Evolutionary conservation across 2,113 vertebrate genomes (phyloP), one percentile per base, ranked within the genome.

Genomic region (Okapia johnstoni): DNA sequence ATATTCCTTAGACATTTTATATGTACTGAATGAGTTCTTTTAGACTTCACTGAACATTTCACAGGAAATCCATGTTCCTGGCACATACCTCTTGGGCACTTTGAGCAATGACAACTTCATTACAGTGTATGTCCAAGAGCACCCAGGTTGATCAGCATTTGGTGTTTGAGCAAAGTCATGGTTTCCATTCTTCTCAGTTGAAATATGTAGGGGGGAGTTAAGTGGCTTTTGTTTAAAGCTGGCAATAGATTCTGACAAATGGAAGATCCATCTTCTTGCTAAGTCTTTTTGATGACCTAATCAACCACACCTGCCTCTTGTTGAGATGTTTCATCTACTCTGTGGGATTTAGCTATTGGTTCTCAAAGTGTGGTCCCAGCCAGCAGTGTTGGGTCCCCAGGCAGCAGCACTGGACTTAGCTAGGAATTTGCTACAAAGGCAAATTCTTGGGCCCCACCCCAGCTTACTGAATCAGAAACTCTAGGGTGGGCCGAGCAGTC

Each of bases 1-100:
- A 30, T 4, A 60, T 84, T 73, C 87, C 87, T 33, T 33, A 43
- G 70, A 86, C 28, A 57, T 14, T 48, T 14, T 8, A 6, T 25
- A 54, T 19, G 28, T 52, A 15, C 0, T 43, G 33, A 90, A 19
- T 61, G 43, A 19, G 19, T 11, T 40, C 77, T 63, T 36, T 84
- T 4, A 63, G 33, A 9, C 15, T 26, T 81, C 58, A 84, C 1
- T 40, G 57, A 21, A 14, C 28, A 52, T 48, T 19, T 30, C 23
- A 30, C 21, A 79, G 25, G 43, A 97, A 73, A 25, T 13, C n/a
- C 33, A 48, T 14, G 13, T 5, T 52, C n/a, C 81, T 33, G 54
- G 13, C 13, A 10, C 1, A 19, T 9, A 11, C 19, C n/a, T 73
- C 21, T 26, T 0, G 11, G 60, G 60, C 5, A 16, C 15, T 23